Percentiles rank a stretch among this genome's conserved stretches.
phyloP scores from a whole-genome alignment of 1,140 invertebrate species.

The Drosophila takahashii region DNA sequence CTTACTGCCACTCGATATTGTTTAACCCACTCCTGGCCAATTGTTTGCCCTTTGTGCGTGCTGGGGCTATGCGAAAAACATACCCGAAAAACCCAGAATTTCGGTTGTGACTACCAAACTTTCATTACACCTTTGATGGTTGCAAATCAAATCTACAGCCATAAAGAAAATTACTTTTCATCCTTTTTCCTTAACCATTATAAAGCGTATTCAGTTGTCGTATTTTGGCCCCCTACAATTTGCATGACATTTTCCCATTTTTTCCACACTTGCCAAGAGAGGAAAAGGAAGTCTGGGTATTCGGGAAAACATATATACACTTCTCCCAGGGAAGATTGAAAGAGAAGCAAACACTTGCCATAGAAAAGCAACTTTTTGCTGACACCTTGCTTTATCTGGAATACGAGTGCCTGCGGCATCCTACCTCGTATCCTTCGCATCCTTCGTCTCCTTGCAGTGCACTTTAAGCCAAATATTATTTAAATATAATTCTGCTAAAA shows the following conservation, averaged over 20 bases:
- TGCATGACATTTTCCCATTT: slow-evolving; percentile 36
- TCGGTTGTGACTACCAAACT: too few relatives aligned
- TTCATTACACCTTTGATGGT: background rate
- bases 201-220: slow-evolving; percentile 41
- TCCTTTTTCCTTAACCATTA: background rate
- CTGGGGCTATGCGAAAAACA: background rate
- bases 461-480: slow-evolving; percentile 62
- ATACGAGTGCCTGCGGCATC: slow-evolving; percentile 19
- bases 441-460: slow-evolving; percentile 10
- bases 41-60: slow-evolving; percentile 59
- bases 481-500: slow-evolving; percentile 65
- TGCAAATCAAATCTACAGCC: slow-evolving; percentile 23
- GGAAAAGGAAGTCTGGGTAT: slow-evolving; percentile 50
- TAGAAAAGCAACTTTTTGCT: slow-evolving; percentile 40
- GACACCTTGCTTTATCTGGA: slow-evolving; percentile 54
- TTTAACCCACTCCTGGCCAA: slow-evolving; percentile 20
- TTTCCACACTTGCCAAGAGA: slow-evolving; percentile 20
- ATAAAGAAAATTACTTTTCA: slow-evolving; percentile 14
- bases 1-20: slow-evolving; percentile 45
- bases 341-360: slow-evolving; percentile 27
- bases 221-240: slow-evolving; percentile 11
- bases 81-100: background rate
- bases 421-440: slow-evolving; percentile 4
- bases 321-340: slow-evolving; percentile 27
- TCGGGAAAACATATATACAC: slow-evolving; percentile 27